Conservation (phyloP, 2,113 vertebrate species). For the Charina bottae region DNA sequence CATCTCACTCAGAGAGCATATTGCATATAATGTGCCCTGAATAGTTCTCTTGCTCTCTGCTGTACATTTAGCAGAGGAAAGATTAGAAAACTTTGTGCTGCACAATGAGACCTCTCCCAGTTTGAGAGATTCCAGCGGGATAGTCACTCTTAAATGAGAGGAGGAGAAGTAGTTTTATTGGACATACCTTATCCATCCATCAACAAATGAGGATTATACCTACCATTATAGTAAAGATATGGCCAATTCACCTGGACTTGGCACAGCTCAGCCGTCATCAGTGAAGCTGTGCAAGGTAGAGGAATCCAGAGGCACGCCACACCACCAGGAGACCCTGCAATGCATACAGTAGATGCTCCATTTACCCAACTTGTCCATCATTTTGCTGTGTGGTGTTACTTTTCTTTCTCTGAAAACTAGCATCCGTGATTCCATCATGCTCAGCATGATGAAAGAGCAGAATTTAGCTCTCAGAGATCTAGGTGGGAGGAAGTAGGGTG, state of each 20-base stretch:
- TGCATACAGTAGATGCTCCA: neutral
- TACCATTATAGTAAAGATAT: neutral
- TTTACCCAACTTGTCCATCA: neutral
- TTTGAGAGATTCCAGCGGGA: neutral
- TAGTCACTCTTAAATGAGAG: neutral
- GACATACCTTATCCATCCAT: neutral
- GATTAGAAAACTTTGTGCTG: neutral
- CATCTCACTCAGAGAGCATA: too few species aligned
- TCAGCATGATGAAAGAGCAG: neutral
- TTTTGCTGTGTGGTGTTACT: neutral
- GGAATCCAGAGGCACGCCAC: too few species aligned
- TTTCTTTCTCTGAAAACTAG: neutral
- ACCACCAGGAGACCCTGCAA: neutral
- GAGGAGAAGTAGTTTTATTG: neutral
- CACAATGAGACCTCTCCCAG: neutral
- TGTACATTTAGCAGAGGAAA: too few species aligned
- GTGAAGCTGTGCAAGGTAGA: too few species aligned
- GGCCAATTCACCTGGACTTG: neutral
- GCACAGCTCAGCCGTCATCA: neutral
- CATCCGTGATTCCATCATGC: neutral
- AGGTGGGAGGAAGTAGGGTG: neutral
- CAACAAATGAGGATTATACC: neutral
- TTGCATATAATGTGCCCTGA: neutral
- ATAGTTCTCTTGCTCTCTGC: too few species aligned
- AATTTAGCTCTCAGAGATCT: neutral